Evolutionary conservation across 2,888 invertebrate genomes (phyloP).

Genomic region (Ernsta delagoae): DNA sequence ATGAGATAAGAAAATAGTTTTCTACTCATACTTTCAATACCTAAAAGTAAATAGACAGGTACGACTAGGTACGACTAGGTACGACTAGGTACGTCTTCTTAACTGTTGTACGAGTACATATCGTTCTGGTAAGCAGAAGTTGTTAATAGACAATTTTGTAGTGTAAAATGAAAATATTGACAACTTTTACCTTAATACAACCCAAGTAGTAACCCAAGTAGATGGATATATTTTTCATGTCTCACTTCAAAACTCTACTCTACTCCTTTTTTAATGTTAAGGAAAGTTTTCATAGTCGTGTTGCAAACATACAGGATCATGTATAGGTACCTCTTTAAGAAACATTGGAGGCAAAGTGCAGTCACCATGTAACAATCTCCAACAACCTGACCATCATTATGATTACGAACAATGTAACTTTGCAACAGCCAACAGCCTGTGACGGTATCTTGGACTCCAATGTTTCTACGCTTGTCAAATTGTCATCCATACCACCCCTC

Average conservation of each 20-base stretch:
- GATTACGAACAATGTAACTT: conserved; percentile 68
- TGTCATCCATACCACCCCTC: conserved; percentile 69
- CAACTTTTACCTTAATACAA: too few relatives aligned
- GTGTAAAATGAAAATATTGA: too few relatives aligned
- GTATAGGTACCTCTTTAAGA: conserved; percentile 51
- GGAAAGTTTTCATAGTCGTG: too few relatives aligned
- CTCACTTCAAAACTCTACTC: too few relatives aligned
- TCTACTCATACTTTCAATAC: not conserved
- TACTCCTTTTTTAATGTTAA: too few relatives aligned
- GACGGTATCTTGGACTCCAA: conserved; percentile 73
- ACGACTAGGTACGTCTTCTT: too few relatives aligned
- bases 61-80: not conserved
- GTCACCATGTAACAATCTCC: conserved; percentile 67
- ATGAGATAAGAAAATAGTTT: not conserved
- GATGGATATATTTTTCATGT: too few relatives aligned
- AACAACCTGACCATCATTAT: conserved; percentile 68
- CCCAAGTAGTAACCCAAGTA: too few relatives aligned
- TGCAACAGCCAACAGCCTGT: conserved; percentile 78
- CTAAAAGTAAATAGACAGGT: too few relatives aligned
- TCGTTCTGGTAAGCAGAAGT: too few relatives aligned
- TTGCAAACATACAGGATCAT: conserved; percentile 16
- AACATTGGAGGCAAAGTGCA: conserved; percentile 57
- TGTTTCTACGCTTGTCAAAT: conserved; percentile 73
- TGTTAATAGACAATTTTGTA: too few relatives aligned
- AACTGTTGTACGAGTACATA: too few relatives aligned